A percentile compares a stretch with the other conserved stretches of the same genome.
Evolutionary conservation across 2,888 invertebrate species (phyloP).

Genomic region (Fragum fragum): DNA sequence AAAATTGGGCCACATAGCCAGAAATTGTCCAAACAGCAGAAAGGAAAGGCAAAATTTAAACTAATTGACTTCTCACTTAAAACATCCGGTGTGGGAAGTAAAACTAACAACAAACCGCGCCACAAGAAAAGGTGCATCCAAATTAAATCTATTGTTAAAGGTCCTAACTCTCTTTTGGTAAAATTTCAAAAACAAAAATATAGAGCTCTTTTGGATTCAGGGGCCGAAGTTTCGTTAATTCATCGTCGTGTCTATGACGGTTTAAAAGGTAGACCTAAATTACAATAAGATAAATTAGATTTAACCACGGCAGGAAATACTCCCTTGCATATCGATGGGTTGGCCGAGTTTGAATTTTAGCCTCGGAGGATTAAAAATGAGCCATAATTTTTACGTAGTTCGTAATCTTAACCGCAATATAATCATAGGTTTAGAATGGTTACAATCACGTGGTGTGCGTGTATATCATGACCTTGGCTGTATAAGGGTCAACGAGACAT

Average conservation of each 20-base stretch:
- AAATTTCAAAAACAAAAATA: constrained; percentile 39
- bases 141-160: not conserved
- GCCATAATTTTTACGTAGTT: constrained; percentile 22
- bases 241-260: constrained; percentile 72
- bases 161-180: constrained; percentile 29
- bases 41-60: constrained; percentile 1
- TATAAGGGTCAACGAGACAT: constrained; percentile 14
- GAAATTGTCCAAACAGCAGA: too few species aligned
- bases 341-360: constrained; percentile 13
- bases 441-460: constrained; percentile 26
- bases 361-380: constrained; percentile 1
- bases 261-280: constrained; percentile 50
- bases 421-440: constrained; percentile 2
- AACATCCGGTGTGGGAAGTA: constrained; percentile 20
- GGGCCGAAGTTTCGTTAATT: constrained; percentile 47
- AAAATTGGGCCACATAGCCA: too few species aligned
- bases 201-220: constrained; percentile 37
- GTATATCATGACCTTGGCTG: constrained; percentile 43
- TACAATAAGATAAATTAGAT: constrained; percentile 15
- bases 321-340: constrained; percentile 30
- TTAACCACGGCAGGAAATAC: constrained; percentile 5
- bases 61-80: not conserved
- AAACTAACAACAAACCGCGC: not conserved
- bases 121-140: not conserved
- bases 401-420: constrained; percentile 18